Conservation (phyloP, 2,113 vertebrate species). For the Actenoides lindsayi region DNA sequence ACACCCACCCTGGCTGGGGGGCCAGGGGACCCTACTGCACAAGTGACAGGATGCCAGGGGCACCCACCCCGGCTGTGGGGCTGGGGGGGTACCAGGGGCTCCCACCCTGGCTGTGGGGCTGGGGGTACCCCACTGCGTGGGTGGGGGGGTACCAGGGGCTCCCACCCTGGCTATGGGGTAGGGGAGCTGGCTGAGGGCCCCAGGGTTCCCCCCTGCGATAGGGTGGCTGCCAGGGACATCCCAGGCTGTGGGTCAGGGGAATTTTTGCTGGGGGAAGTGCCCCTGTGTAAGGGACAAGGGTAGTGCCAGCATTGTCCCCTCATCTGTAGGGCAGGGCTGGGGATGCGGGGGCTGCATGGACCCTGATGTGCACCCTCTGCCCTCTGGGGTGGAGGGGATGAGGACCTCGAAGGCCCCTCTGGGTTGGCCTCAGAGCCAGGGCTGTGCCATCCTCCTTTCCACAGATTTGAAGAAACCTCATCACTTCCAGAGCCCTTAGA, state of each 20-base stretch:
- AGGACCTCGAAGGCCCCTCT: neutral
- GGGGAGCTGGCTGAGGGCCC: neutral
- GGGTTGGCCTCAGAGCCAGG: accelerated
- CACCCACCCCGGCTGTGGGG: neutral
- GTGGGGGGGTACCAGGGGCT: neutral
- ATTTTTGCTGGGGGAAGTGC: neutral
- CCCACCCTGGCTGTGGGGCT: too few species aligned
- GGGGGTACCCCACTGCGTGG: accelerated
- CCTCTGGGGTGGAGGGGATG: too few species aligned
- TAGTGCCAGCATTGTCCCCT: neutral
- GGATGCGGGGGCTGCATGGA: neutral
- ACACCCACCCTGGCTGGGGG: neutral
- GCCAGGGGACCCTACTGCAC: neutral
- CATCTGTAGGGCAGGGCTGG: neutral
- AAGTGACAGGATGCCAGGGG: neutral
- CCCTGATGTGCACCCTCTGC: neutral
- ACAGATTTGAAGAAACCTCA: neutral
- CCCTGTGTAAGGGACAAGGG: accelerated
- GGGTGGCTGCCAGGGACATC: too few species aligned
- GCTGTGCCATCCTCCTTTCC: accelerated
- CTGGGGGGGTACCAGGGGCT: neutral
- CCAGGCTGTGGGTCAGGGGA: neutral
- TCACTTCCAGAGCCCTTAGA: accelerated
- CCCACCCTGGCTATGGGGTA: too few species aligned
- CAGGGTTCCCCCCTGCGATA: neutral